Percentiles rank a stretch among this genome's conserved stretches.
Conservation (phyloP, 2,113 vertebrate species). For the Crotophaga sulcirostris region DNA sequence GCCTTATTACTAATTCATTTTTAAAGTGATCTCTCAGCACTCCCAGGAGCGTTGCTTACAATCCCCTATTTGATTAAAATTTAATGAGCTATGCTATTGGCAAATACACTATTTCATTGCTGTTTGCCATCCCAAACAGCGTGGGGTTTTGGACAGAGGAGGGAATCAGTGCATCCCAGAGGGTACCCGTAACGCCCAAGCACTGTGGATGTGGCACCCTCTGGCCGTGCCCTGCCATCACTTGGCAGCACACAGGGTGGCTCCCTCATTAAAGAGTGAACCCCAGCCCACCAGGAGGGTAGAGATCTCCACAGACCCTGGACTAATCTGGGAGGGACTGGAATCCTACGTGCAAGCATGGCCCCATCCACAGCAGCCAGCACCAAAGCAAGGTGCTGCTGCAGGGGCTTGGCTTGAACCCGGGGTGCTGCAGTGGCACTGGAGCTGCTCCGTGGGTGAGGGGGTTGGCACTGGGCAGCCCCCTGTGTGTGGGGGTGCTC, state of each 20-base stretch:
- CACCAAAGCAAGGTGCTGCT: neutral
- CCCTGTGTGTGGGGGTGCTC: neutral
- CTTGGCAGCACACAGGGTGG: neutral
- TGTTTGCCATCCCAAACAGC: neutral
- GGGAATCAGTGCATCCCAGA: accelerated
- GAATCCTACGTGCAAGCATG: accelerated
- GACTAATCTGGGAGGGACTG: neutral
- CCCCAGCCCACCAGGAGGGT: accelerated
- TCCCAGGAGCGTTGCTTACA: slow-evolving; percentile 60
- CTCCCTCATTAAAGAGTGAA: neutral
- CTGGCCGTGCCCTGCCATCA: accelerated
- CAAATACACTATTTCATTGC: slow-evolving; percentile 56
- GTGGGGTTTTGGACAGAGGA: neutral
- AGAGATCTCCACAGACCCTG: neutral
- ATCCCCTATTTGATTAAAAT: slow-evolving; percentile 71
- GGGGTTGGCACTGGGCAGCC: neutral
- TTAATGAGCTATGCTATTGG: slow-evolving; percentile 71
- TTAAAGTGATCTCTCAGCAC: slow-evolving; percentile 52
- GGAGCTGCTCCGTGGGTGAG: neutral
- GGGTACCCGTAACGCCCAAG: accelerated
- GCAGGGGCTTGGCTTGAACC: neutral
- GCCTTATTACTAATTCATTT: slow-evolving; percentile 70
- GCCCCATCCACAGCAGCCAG: neutral
- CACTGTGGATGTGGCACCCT: accelerated
- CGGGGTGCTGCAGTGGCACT: neutral